Base-by-base conservation (phyloP, 2,888 invertebrate genomes). In the Plemyria rubiginata region DNA sequence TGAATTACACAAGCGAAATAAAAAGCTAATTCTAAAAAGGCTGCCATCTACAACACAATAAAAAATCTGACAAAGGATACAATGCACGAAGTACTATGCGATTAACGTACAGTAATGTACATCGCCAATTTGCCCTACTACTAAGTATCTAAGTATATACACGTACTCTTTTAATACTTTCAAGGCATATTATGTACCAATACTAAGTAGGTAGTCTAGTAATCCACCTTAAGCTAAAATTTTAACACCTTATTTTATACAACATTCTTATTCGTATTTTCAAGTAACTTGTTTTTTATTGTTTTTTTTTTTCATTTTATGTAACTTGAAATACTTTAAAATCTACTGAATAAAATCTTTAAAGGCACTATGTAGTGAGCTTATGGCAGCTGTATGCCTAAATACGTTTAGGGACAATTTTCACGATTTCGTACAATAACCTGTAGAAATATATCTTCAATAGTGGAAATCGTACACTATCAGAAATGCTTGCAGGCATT, bases 11-110 rank as follows among this genome's bases (percentile, higher is more conserved):
- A 81, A 80, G 78, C 80, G 71, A 73, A 72, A 66, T 74, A 60
- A 60, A 58, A 57, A 75, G 75, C 68, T 73, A 22, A 76, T 70
- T 71, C 72, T 68, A 77, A 69, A 68, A 62, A 76, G 78, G 78
- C 78, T 79, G 77, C 81, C 77, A 76, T 69, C 72, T 75, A 74
- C 68, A 70, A 72, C 72, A 70, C 77, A 75, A 78, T 74, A 81
- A 70, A 77, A 73, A 75, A 76, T 65, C 72, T 71, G 89, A 89
- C 89, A 90, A 89, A 88, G 80, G 80, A 72, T 78, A 86, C 87
- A 87, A 90, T 90, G 91, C 90, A 91, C 90, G 72, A 88, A 84
- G 77, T 91, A 91, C 92, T 91, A 87, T 91, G 89, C 91, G 90
- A 83, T 73, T 68, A 79, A 74, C 92, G 91, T 90, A 91, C 86